Conservation (phyloP, 1,140 invertebrate genomes). For the Aphaenogaster floridana region DNA sequence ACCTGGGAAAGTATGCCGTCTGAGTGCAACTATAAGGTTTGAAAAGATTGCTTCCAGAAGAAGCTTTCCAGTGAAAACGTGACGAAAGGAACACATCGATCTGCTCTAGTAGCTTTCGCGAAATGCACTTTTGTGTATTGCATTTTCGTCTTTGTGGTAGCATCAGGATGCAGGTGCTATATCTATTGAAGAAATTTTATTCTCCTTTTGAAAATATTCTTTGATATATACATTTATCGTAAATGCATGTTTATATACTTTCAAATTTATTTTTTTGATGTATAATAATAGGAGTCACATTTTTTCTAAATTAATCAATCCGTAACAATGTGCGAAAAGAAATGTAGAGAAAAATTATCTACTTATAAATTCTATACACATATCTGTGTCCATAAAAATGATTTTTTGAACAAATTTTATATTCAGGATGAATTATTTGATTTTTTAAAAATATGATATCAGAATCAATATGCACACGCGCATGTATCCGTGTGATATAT, state of each 20-base stretch:
- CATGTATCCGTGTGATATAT: no score
- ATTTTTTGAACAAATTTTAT: no score
- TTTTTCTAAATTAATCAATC: neutral
- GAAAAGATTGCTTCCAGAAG: slow-evolving; percentile 35
- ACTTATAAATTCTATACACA: neutral
- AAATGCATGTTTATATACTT: neutral
- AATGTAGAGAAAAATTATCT: neutral
- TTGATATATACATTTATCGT: neutral
- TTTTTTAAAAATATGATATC: no score
- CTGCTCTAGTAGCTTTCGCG: slow-evolving; percentile 10
- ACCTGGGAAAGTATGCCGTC: neutral
- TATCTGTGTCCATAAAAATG: neutral
- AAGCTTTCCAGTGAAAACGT: slow-evolving; percentile 17
- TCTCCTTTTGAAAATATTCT: neutral
- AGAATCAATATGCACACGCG: no score
- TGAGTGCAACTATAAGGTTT: neutral
- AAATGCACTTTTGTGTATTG: slow-evolving; percentile 42
- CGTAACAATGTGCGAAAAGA: neutral
- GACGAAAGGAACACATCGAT: slow-evolving; percentile 21
- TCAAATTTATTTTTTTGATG: neutral
- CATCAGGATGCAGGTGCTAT: neutral
- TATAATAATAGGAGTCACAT: neutral
- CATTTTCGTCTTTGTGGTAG: slow-evolving; percentile 30
- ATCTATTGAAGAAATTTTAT: neutral
- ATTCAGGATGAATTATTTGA: no score